These are phyloP conservation scores for Orthosia incerta DNA, from an alignment of 2,888 invertebrate genomes.

Conservation along the genomic window DNA sequence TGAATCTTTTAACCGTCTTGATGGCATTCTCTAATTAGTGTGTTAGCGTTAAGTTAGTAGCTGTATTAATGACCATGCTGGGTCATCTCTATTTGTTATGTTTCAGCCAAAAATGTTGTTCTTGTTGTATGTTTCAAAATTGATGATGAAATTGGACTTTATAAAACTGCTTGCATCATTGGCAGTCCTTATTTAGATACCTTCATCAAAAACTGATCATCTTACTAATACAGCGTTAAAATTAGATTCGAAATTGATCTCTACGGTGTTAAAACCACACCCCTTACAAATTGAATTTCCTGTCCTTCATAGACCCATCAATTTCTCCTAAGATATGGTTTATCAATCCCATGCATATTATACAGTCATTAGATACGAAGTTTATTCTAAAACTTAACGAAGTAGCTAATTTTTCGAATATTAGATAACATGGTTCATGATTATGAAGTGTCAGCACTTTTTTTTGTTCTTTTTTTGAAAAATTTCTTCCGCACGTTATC, in stretches of 20 bases:
- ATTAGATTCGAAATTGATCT: slow-evolving; percentile 37
- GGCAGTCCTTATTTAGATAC: too few relatives aligned
- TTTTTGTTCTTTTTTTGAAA: slow-evolving; percentile 44
- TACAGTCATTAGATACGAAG: slow-evolving; percentile 37
- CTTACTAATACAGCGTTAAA: slow-evolving; percentile 29
- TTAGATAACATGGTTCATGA: slow-evolving; percentile 60
- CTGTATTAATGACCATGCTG: too few relatives aligned
- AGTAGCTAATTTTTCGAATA: slow-evolving; percentile 59
- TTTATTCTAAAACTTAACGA: slow-evolving; percentile 38
- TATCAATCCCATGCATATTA: slow-evolving; percentile 60
- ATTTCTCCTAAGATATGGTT: slow-evolving; percentile 52
- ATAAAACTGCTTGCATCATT: neutral
- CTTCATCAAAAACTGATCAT: slow-evolving; percentile 2
- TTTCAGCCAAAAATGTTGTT: too few relatives aligned
- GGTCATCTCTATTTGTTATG: too few relatives aligned
- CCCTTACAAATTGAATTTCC: slow-evolving; percentile 53
- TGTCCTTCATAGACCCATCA: slow-evolving; percentile 52
- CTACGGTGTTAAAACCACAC: slow-evolving; percentile 8
- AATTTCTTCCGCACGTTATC: slow-evolving; percentile 68
- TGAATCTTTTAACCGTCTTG: too few relatives aligned
- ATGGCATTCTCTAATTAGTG: too few relatives aligned
- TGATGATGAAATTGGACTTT: neutral
- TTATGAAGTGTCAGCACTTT: slow-evolving; percentile 65
- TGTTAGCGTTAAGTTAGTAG: too few relatives aligned
- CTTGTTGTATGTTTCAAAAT: too few relatives aligned